phyloP scores from a whole-genome alignment of 1,140 invertebrate species.

The Periplaneta americana region DNA sequence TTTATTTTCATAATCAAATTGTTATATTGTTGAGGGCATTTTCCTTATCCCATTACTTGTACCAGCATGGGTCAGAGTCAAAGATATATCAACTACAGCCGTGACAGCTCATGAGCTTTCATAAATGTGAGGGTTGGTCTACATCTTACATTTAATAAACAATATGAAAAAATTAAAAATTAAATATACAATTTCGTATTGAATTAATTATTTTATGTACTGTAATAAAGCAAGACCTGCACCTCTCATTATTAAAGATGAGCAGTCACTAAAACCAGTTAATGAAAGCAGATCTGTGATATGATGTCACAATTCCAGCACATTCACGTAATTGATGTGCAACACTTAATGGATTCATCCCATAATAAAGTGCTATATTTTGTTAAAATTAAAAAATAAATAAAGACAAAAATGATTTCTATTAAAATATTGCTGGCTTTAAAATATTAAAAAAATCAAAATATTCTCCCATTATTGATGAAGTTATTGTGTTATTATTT shows the following conservation, averaged over 20 bases:
- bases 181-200: no score
- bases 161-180: no score
- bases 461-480: no score
- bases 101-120: no score
- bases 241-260: no score
- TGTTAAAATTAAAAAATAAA: background rate
- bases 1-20: background rate
- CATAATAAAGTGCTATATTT: background rate
- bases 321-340: background rate
- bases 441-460: background rate
- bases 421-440: background rate
- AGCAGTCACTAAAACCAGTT: background rate
- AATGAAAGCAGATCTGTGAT: background rate
- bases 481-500: no score
- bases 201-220: no score
- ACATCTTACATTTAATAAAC: no score
- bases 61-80: slow-evolving; percentile 1
- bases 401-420: background rate
- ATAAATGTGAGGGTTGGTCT: no score
- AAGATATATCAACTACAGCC: background rate
- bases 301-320: background rate
- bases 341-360: background rate
- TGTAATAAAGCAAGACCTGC: no score
- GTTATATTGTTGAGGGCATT: slow-evolving; percentile 40
- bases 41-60: slow-evolving; percentile 58